These are phyloP conservation scores for Brachypodius melanocephalos DNA, from an alignment of 2,113 vertebrate species.

Conservation along the genomic window DNA sequence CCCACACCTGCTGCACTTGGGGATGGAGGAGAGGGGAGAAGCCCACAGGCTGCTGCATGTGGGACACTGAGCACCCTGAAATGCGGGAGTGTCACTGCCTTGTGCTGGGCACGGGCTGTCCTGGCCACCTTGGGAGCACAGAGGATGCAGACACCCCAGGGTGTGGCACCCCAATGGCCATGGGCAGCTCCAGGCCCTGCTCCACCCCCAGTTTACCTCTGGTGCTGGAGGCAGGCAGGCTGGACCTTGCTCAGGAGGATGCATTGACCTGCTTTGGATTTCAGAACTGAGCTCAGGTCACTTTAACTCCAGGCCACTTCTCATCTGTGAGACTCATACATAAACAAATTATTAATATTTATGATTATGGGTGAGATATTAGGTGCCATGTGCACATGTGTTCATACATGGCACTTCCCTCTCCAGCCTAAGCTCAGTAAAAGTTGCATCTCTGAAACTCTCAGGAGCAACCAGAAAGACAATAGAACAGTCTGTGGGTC, in stretches of 20 bases:
- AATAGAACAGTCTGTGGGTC: background rate
- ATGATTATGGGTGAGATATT: background rate
- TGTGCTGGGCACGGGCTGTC: background rate
- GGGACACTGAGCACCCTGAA: background rate
- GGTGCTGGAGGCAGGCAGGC: background rate
- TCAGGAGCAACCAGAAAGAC: background rate
- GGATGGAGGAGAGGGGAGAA: background rate
- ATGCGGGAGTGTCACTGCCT: background rate
- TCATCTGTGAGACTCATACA: background rate
- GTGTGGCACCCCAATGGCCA: background rate
- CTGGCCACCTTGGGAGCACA: background rate
- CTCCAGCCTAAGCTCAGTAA: background rate
- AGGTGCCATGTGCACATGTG: accelerated
- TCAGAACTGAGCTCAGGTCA: background rate
- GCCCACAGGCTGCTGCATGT: background rate
- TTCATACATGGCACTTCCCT: background rate
- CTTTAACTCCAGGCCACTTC: accelerated
- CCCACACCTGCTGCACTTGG: background rate
- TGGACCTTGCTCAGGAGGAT: background rate
- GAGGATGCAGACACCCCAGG: background rate
- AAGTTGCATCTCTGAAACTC: background rate
- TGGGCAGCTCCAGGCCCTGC: background rate
- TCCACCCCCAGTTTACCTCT: background rate
- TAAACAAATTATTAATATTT: background rate
- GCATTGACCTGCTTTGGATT: background rate